These are phyloP conservation scores for Ursus arctos DNA, from an alignment of 2,113 vertebrate species.

Conservation along the genomic window DNA sequence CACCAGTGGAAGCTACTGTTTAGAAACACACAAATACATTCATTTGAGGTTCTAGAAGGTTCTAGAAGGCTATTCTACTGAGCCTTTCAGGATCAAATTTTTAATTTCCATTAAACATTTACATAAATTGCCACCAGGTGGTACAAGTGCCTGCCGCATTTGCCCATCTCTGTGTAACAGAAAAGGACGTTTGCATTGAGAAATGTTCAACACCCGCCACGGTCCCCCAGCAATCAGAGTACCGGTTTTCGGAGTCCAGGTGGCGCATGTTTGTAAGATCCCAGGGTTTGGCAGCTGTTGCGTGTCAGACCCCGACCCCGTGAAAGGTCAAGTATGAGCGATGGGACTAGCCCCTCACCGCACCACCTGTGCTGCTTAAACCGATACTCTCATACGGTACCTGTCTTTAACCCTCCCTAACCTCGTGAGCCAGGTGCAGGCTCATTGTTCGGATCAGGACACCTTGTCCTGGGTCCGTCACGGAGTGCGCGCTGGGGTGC, in stretches of 20 bases:
- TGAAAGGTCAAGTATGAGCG: neutral
- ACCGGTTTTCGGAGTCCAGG: neutral
- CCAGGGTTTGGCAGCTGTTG: neutral
- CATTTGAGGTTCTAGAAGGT: neutral
- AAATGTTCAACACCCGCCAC: neutral
- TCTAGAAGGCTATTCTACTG: neutral
- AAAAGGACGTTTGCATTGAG: neutral
- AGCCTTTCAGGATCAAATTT: neutral
- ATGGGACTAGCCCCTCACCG: neutral
- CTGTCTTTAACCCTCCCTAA: neutral
- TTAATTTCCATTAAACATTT: neutral
- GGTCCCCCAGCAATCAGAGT: neutral
- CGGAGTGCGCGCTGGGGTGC: neutral
- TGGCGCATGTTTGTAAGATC: neutral
- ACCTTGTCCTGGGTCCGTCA: neutral
- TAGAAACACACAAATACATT: neutral
- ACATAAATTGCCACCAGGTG: conserved; percentile 33
- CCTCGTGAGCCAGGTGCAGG: neutral
- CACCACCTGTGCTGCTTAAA: neutral
- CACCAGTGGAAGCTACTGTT: neutral
- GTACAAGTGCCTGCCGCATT: neutral
- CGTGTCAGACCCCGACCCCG: neutral
- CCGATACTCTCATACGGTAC: rapidly evolving
- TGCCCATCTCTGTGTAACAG: neutral
- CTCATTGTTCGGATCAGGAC: neutral